Base-by-base conservation (phyloP, 2,888 invertebrate genomes). In the Siphonodentalium dalli region DNA sequence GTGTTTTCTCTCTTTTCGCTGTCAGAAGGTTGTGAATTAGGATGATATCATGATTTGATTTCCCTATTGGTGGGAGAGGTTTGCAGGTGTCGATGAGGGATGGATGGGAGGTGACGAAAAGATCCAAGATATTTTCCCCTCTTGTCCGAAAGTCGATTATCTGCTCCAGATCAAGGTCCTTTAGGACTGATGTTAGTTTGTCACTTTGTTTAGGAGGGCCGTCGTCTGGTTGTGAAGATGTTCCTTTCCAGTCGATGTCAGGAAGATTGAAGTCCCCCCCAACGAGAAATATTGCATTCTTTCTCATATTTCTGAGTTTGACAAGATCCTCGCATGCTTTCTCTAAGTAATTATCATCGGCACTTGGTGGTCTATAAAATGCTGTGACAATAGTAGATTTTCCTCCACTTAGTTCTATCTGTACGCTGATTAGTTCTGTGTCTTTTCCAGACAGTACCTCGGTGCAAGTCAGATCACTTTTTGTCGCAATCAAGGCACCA, bases 201-300 rank as follows among this genome's bases (percentile, higher is more conserved):
- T 39, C 38, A 26, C 24, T 47, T 4, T 21, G 7, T n/a, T 21
- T 24, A 13, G 13, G 15, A n/a, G 27, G 35, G 47, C 39, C 21
- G n/a, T 15, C 18, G 47, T 39, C 39, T 13, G 24, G 18, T 4
- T 15, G 23, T 7, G 39, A 20, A 21, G 26, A 24, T 6, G 13
- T 13, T 6, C 31, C 39, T 15, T 21, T 11, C 41, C 41, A 49
- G 9, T 49, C 13, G 11, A 40, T 42, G 41, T 42, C 49, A 18
- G 49, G 49, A 13, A 49, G 33, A 27, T 49, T 49, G 13, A 27
- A 49, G 21, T 49, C 49, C 11, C 49, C 49, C 31, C 31, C 49
- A 9, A 38, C 31, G 13, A 27, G 15, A 21, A 49, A 29, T 18
- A 49, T 42, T 13, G 40, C 33, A 44, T 44, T 44, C 13, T 24